Evolutionary conservation across 1,140 invertebrate genomes (phyloP), one percentile per base, ranked within the genome.

Genomic region (Batillaria attramentaria): DNA sequence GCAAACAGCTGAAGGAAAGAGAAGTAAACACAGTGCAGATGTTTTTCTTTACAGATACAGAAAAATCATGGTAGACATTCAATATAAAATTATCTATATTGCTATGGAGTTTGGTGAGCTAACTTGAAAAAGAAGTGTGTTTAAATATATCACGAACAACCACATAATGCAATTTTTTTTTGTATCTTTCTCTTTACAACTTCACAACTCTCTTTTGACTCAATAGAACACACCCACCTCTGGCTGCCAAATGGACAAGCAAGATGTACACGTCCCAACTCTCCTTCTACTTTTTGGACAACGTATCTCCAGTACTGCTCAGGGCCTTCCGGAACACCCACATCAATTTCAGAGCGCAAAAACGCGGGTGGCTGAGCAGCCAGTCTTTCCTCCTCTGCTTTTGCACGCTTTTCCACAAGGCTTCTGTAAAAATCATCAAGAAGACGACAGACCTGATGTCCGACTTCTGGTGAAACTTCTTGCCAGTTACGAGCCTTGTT

Each of bases 241-340:
- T 87, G 86, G 83, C 87, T 89, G 16, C 87, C 87, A 87, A 87
- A 89, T 24, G 87, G 86, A 79, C 87, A 89, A 57, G 85, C 86
- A 33, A 89, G 57, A 54, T 87, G 76, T 46, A 89, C 81, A 73
- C 77, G 82, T 18, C 87, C 87, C n/a, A 88, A 82, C 41, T 87
- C 83, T 62, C 37, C 66, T 66, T 86, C 81, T n/a, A 87, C 83
- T 79, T 87, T 86, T 10, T 72, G 42, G 4, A 86, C 68, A 41
- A 87, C 70, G 4, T 66, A 81, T 6, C 41, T 78, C 87, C 87
- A 88, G 3, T 82, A 81, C 28, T 81, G 75, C 4, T 82, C 76
- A 35, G 70, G 57, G 16, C 62, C 41, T 72, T 72, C 69, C 8
- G 43, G 50, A 5, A 57, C 75, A 65, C 65, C 70, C 39, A 69